Evolutionary conservation across 2,797 vertebrate genomes (phyloP).

Genomic region (Meda fulgida): DNA sequence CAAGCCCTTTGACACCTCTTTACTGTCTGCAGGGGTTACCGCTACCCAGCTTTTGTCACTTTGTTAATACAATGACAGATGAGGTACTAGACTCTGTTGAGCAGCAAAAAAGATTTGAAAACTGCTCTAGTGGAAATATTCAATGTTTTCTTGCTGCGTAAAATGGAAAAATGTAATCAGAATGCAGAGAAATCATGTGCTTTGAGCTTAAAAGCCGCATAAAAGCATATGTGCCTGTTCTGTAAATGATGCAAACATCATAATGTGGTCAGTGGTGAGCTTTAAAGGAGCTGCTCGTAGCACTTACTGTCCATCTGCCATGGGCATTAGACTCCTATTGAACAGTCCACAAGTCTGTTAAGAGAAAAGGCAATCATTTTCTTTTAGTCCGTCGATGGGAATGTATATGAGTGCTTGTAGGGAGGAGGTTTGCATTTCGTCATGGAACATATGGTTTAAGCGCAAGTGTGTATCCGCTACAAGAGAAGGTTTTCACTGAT

Average conservation of each 20-base stretch:
- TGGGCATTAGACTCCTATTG: slow-evolving; percentile 49
- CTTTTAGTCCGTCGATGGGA: slow-evolving; percentile 26
- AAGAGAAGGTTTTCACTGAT: slow-evolving; percentile 52
- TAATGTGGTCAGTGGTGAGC: slow-evolving; percentile 57
- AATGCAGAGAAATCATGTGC: slow-evolving; percentile 45
- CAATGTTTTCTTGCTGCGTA: slow-evolving; percentile 10
- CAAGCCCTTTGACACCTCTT: slow-evolving; percentile 12
- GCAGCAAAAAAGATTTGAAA: slow-evolving; percentile 8
- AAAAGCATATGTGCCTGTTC: slow-evolving; percentile 50
- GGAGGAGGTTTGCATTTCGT: slow-evolving; percentile 33
- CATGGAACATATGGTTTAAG: slow-evolving; percentile 62
- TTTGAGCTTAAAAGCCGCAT: slow-evolving; percentile 48
- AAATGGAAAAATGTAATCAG: slow-evolving; percentile 54
- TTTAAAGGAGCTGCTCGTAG: slow-evolving; percentile 51
- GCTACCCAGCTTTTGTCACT: slow-evolving; percentile 23
- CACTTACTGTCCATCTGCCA: slow-evolving; percentile 59
- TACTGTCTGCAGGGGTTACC: slow-evolving; percentile 17
- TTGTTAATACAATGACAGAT: slow-evolving; percentile 36
- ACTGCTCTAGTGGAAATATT: slow-evolving; percentile 20
- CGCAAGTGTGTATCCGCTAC: slow-evolving; percentile 68
- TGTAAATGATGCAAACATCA: slow-evolving; percentile 54
- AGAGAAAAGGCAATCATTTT: slow-evolving; percentile 48
- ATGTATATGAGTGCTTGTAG: slow-evolving; percentile 31
- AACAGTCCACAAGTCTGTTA: slow-evolving; percentile 41
- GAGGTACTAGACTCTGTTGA: slow-evolving; percentile 1